Evolutionary conservation across 35 echinoderm and acorn worm genomes (phyloP).

Genomic region (Apostichopus californicus): DNA sequence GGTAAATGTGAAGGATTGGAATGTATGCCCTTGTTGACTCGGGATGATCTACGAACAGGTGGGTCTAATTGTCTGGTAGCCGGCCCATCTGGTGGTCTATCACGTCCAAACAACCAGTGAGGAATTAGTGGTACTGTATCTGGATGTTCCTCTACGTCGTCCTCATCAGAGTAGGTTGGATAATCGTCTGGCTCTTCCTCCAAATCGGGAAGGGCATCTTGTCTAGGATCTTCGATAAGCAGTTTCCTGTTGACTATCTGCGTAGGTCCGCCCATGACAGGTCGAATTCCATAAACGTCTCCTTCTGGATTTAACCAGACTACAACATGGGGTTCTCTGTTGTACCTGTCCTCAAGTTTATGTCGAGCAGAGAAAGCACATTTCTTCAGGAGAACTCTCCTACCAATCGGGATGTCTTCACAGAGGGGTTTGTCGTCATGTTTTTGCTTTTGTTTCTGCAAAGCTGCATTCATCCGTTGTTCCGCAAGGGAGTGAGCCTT

Average conservation of each 20-base stretch:
- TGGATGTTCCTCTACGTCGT: neutral
- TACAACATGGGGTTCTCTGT: neutral
- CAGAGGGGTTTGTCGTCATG: conserved; percentile 3
- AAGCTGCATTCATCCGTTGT: neutral
- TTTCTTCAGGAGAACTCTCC: conserved; percentile 27
- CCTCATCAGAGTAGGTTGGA: neutral
- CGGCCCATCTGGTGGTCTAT: neutral
- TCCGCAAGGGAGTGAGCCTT: neutral
- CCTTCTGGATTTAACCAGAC: conserved; percentile 14
- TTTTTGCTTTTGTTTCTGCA: neutral
- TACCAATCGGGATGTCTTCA: neutral
- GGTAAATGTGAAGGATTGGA: too few species aligned
- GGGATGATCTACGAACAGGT: too few species aligned
- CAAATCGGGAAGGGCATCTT: neutral
- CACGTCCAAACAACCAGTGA: too few species aligned
- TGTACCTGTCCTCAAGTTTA: conserved; percentile 24
- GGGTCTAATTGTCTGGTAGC: too few species aligned
- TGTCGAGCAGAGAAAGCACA: conserved; percentile 22
- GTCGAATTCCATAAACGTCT: neutral
- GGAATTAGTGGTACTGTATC: too few species aligned
- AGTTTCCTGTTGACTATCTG: neutral
- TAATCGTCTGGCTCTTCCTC: neutral
- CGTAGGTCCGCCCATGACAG: conserved; percentile 17
- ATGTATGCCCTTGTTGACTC: too few species aligned
- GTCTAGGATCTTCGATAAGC: neutral